Evolutionary conservation across 1,140 invertebrate species (phyloP), one percentile per base, ranked within the genome.

Genomic region (Cydia splendana): DNA sequence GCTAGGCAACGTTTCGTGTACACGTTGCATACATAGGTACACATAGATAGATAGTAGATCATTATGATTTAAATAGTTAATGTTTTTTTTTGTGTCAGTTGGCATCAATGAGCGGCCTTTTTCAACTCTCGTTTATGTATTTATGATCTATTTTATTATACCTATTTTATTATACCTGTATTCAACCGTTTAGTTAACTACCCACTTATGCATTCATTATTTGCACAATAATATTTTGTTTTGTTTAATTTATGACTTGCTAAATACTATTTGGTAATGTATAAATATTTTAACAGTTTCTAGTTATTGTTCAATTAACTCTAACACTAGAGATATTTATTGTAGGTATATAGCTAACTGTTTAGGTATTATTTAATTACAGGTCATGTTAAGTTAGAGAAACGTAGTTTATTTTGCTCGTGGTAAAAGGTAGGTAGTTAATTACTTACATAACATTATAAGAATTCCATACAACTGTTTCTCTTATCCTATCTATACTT

Each of bases 1-100:
- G 82, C 77, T 74, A 42, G 34, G 38, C 38, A 18, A 42, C n/a
- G 57, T 62, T 62, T 24, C 9, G 57, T 24, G 20, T 62, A 12
- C 57, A 62, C 9, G 7, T 62, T 62, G 5, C 51, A 53, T 53
- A 18, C 5, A 53, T 12, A 53, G 7, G 42, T 45, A 45, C 12
- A 45, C 13, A 24, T 24, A 45, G 30, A 5, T 34, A 45, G 42
- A 5, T 10, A 7, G 34, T 38, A 38, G 34, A 38, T 38, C 34
- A 38, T 30, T 4, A 30, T 30, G 4, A 30, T 30, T 30, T 30
- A 30, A 30, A 30, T 30, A 30, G 30, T 30, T 30, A 30, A 30
- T 30, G 34, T n/a, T 18, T 53, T 15, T 18, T 53, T 53, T 2
- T 53, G 13, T 53, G 15, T 53, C n/a, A 53, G 3, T n/a, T 53